These are phyloP conservation scores for Eulemur albifrons DNA, from an alignment of 2,797 vertebrate species.

Conservation along the genomic window DNA sequence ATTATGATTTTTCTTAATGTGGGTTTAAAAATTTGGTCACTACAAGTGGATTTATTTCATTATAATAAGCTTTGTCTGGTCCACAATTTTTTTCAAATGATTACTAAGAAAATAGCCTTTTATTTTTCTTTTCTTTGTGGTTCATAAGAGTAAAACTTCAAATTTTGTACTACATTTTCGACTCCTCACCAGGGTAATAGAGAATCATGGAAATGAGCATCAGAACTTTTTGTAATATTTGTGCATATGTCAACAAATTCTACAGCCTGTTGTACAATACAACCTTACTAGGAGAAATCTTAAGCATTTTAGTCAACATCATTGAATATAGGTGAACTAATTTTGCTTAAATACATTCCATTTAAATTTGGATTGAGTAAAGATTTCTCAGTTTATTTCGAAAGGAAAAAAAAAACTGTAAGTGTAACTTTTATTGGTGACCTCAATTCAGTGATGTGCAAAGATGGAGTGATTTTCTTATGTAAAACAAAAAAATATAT, in stretches of 20 bases:
- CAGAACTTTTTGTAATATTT: neutral
- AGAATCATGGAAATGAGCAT: neutral
- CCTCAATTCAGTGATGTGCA: neutral
- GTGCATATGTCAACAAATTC: neutral
- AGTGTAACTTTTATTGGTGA: neutral
- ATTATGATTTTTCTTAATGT: neutral
- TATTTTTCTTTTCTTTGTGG: neutral
- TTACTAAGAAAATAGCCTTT: neutral
- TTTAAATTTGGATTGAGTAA: neutral
- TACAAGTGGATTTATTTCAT: neutral
- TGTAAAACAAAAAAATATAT: neutral
- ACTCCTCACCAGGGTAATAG: neutral
- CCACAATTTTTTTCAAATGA: neutral
- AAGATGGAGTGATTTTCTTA: neutral
- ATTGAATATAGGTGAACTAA: neutral
- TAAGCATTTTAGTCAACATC: neutral
- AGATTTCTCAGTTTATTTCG: neutral
- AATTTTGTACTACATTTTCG: neutral
- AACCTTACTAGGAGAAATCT: neutral
- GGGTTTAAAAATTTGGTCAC: neutral
- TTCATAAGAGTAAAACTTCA: neutral
- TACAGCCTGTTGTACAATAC: neutral
- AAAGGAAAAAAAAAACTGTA: neutral
- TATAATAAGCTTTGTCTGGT: neutral
- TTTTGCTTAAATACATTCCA: neutral